Evolutionary conservation across 1,140 invertebrate genomes (phyloP).

Genomic region (Amphibalanus amphitrite): DNA sequence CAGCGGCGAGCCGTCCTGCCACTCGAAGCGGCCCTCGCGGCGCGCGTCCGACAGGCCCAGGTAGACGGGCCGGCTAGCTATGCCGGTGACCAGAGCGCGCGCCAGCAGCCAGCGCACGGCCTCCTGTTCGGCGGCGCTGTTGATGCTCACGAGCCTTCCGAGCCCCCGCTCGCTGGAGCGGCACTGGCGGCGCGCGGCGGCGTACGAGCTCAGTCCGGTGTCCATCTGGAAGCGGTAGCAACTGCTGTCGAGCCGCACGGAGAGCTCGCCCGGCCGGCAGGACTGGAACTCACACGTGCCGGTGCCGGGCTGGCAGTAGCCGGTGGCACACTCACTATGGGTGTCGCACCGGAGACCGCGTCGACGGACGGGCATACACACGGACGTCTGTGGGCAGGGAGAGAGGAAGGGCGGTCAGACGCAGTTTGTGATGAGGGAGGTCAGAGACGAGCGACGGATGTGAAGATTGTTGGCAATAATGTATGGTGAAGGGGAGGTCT

Average conservation of each 20-base stretch:
- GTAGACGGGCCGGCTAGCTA: background rate
- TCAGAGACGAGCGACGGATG: too few relatives aligned
- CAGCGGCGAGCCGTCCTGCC: background rate
- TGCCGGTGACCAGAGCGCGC: too few relatives aligned
- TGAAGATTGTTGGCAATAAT: too few relatives aligned
- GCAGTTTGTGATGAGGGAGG: too few relatives aligned
- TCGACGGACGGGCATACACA: background rate
- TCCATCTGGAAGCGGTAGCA: background rate
- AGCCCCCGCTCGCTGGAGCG: background rate
- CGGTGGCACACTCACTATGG: background rate
- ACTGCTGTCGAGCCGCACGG: background rate
- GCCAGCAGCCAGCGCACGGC: background rate
- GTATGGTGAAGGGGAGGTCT: too few relatives aligned
- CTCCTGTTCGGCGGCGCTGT: background rate
- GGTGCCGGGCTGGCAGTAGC: background rate
- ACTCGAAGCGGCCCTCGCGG: background rate
- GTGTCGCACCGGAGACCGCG: background rate
- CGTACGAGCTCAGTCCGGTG: background rate
- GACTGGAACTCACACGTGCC: background rate
- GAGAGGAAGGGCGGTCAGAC: too few relatives aligned
- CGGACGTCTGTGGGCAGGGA: background rate
- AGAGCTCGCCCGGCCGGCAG: background rate
- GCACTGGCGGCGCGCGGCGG: background rate
- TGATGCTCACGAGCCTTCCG: background rate
- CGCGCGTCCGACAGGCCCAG: background rate